These are phyloP conservation scores for Pachymerium ferrugineum DNA, from an alignment of 2,888 invertebrate genomes.

Conservation along the genomic window DNA sequence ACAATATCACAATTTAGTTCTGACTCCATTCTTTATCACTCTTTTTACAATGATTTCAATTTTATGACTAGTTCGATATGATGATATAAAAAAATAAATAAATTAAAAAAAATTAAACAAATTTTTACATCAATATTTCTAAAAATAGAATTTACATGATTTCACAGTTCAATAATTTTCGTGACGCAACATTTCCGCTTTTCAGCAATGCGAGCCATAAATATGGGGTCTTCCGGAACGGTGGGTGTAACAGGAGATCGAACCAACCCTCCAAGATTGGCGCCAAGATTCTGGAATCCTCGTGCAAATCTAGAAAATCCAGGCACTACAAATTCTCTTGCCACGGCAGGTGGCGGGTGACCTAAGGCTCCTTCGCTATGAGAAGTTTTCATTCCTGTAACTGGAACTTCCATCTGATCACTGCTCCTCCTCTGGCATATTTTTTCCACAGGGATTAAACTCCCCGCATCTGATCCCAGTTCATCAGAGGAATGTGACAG, in stretches of 20 bases:
- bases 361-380: constrained; percentile 72
- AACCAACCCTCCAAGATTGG: constrained; percentile 48
- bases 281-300: constrained; percentile 75
- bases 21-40: too few relatives aligned
- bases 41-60: too few relatives aligned
- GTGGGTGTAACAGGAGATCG: background rate
- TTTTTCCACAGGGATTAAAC: background rate
- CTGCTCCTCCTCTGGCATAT: background rate
- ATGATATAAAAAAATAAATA: too few relatives aligned
- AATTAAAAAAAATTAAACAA: background rate
- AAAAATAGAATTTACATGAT: background rate
- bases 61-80: too few relatives aligned
- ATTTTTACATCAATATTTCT: background rate
- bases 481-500: constrained; percentile 41
- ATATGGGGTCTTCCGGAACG: background rate
- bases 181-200: constrained; percentile 36
- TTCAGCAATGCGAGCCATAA: background rate
- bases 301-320: constrained; percentile 79
- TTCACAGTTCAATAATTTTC: constrained; percentile 38
- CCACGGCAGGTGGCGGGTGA: constrained; percentile 37
- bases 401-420: background rate
- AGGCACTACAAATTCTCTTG: constrained; percentile 36
- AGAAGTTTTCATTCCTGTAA: constrained; percentile 58
- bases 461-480: constrained; percentile 31
- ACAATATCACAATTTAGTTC: too few relatives aligned